Evolutionary conservation across 2,888 invertebrate genomes (phyloP).

Genomic region (Tineola bisselliella): DNA sequence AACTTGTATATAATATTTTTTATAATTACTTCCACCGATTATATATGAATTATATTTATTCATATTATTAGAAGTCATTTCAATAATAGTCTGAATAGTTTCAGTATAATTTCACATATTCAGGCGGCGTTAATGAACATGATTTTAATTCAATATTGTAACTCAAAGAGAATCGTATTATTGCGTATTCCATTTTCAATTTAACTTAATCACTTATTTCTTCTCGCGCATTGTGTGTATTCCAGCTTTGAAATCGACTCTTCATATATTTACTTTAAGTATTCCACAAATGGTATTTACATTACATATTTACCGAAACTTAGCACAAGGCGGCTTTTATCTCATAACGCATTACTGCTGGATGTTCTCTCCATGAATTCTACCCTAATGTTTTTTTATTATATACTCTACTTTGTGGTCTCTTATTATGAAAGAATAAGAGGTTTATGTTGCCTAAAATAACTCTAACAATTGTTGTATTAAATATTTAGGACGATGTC

Average conservation of each 20-base stretch:
- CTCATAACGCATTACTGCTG: slow-evolving; percentile 6
- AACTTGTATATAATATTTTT: too few relatives aligned
- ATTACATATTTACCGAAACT: slow-evolving; percentile 9
- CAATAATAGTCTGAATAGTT: background rate
- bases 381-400: slow-evolving; percentile 5
- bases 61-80: background rate
- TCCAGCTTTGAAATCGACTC: background rate
- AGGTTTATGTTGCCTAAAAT: slow-evolving; percentile 6
- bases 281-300: slow-evolving; percentile 8
- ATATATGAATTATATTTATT: background rate
- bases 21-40: too few relatives aligned
- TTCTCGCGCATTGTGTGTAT: background rate
- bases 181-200: background rate
- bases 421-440: slow-evolving; percentile 4
- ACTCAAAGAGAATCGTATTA: background rate
- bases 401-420: background rate
- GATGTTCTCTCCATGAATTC: slow-evolving; percentile 6
- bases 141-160: background rate
- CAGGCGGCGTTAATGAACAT: background rate
- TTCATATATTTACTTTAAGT: slow-evolving; percentile 9
- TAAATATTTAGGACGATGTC: background rate
- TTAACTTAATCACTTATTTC: background rate
- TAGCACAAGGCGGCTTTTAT: slow-evolving; percentile 11
- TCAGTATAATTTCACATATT: background rate
- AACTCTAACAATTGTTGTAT: slow-evolving; percentile 3